These are phyloP conservation scores for Doris montereyensis DNA, from an alignment of 2,888 invertebrate genomes.

Conservation along the genomic window DNA sequence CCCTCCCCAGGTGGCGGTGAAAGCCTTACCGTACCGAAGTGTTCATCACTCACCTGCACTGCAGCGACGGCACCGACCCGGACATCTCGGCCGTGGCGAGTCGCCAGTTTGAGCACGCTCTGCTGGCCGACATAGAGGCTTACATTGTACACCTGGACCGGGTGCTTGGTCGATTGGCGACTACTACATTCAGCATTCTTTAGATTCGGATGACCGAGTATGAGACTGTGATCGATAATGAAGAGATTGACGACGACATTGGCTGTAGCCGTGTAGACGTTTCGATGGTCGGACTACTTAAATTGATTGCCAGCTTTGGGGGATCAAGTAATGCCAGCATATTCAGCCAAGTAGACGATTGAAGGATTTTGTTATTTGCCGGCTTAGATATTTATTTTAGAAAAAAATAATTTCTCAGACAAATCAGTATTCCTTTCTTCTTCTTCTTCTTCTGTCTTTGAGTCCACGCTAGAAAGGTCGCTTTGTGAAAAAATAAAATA, in stretches of 20 bases:
- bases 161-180: conserved; percentile 54
- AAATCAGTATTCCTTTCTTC: too few species aligned
- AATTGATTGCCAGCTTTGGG: too few species aligned
- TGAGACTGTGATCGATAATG: background rate
- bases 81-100: conserved; percentile 11
- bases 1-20: conserved; percentile 68
- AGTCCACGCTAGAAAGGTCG: too few species aligned
- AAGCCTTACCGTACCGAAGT: conserved; percentile 58
- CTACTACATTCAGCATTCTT: conserved; percentile 54
- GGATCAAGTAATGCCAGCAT: too few species aligned
- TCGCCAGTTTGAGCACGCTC: conserved; percentile 47
- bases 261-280: too few species aligned
- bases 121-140: conserved; percentile 56
- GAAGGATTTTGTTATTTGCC: too few species aligned
- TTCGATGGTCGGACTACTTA: too few species aligned
- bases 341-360: too few species aligned
- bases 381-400: too few species aligned
- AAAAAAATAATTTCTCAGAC: too few species aligned
- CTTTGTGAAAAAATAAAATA: too few species aligned
- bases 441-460: too few species aligned
- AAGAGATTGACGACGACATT: background rate
- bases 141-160: conserved; percentile 54
- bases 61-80: conserved; percentile 36
- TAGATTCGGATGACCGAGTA: conserved; percentile 56
- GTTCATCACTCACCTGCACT: conserved; percentile 58